Base-by-base conservation (phyloP, 2,113 vertebrate genomes). In the Pseudorasbora parva region DNA sequence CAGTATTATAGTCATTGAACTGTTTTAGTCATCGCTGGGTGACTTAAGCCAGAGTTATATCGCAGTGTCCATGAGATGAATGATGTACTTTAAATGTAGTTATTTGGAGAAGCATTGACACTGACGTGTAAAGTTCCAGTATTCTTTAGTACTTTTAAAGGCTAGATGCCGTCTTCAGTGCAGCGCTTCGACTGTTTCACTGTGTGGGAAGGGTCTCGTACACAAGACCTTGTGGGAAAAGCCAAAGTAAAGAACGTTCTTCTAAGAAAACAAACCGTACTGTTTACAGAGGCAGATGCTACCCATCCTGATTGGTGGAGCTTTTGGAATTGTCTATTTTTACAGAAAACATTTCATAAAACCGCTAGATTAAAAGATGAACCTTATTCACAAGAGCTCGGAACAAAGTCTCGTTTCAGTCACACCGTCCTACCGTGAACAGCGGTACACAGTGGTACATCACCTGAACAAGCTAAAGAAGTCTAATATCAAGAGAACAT, bases 211-310 rank as follows among this genome's bases (percentile, higher is more conserved):
- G 72, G 81, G 90, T 88, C 84, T 90, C 85, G 81, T 82, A 87
- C 88, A 85, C 85, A 86, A 27, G 91, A 89, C 90, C 88, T 93
- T 89, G 89, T 90, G 92, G 89, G 92, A 56, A 93, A 92, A 92
- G 90, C 91, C 89, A 92, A 93, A 93, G 90, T 91, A 85, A 88
- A 86, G 85, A 87, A 92, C 89, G 87, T 90, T 92, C 89, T 89
- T 92, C 83, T 88, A 92, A 81, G 84, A 90, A 91, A 91, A 92
- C 89, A 92, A 88, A 92, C 90, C 91, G 92, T 94, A 93, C 93
- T 94, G 93, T 95, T 94, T 94, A 94, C 94, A 94, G 91, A 91
- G 91, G 90, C 90, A 89, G 89, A 92, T 92, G 92, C 93, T 92
- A 92, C 91, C 90, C 90, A 85, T 91, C 89, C 87, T 86, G 89